These are phyloP conservation scores for Carabus problematicus DNA, from an alignment of 2,888 invertebrate genomes.

Conservation along the genomic window DNA sequence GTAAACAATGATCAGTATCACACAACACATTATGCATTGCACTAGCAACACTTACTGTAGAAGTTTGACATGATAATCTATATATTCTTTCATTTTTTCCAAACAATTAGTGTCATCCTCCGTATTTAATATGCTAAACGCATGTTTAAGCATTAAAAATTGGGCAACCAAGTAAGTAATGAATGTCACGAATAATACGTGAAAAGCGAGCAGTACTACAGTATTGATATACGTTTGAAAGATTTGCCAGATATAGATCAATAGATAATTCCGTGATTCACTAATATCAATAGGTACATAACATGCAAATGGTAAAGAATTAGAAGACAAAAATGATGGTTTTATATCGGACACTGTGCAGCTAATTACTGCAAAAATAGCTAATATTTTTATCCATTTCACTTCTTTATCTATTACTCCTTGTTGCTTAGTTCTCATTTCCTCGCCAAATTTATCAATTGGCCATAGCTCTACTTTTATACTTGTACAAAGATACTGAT, in stretches of 20 bases:
- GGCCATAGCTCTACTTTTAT: conserved; percentile 2
- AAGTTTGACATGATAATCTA: conserved; percentile 3
- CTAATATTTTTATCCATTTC: conserved; percentile 3
- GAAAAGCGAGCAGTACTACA: not conserved
- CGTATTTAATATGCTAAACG: not conserved
- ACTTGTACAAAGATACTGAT: no score
- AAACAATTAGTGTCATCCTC: not conserved
- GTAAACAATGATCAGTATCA: no score
- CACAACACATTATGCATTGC: no score
- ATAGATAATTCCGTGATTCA: not conserved
- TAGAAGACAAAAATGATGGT: not conserved
- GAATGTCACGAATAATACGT: not conserved
- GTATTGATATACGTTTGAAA: not conserved
- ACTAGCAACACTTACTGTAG: not conserved
- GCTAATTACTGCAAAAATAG: conserved; percentile 6
- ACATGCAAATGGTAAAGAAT: not conserved
- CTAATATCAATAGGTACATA: not conserved
- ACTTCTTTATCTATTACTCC: not conserved
- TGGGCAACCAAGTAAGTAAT: not conserved
- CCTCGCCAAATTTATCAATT: conserved; percentile 1
- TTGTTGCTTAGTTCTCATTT: not conserved
- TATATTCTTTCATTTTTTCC: conserved; percentile 1
- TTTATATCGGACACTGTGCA: not conserved
- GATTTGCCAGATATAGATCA: not conserved
- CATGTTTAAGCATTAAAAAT: conserved; percentile 11